Evolutionary conservation across 2,113 vertebrate genomes (phyloP).

Genomic region (Octodon degus): DNA sequence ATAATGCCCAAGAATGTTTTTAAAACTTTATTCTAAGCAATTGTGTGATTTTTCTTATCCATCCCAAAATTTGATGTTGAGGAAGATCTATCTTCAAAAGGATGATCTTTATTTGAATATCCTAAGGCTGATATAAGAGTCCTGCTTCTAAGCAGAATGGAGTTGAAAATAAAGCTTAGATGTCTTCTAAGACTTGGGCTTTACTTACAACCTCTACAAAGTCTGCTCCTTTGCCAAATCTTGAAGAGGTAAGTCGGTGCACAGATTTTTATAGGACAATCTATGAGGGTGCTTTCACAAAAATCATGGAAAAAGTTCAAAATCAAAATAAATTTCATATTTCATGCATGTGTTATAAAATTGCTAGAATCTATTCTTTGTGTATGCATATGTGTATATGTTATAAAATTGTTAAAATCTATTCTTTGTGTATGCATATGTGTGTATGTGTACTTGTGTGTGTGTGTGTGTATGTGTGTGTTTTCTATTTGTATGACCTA

Average conservation of each 20-base stretch:
- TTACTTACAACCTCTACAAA: not conserved
- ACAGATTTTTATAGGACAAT: too few relatives aligned
- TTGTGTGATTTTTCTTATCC: slow-evolving; percentile 66
- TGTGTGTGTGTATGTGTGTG: not conserved
- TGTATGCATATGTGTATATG: not conserved
- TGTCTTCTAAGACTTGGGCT: not conserved
- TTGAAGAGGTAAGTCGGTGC: not conserved
- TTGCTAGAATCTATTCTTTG: not conserved
- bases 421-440: not conserved
- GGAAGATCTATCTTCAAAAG: slow-evolving; percentile 41
- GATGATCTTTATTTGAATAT: not conserved
- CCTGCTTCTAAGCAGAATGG: not conserved
- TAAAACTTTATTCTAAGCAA: slow-evolving; percentile 71
- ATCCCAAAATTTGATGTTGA: slow-evolving; percentile 60
- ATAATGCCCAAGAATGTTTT: slow-evolving; percentile 65
- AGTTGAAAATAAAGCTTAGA: not conserved
- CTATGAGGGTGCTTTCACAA: not conserved
- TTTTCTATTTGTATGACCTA: slow-evolving; percentile 35
- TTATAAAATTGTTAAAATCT: slow-evolving; percentile 6
- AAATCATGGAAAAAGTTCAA: not conserved
- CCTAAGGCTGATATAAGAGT: not conserved
- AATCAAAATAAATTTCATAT: not conserved
- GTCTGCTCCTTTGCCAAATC: not conserved
- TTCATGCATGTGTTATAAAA: not conserved
- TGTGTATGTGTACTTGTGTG: not conserved